phyloP scores from a whole-genome alignment of 2,888 invertebrate species.

The Callinectes sapidus region DNA sequence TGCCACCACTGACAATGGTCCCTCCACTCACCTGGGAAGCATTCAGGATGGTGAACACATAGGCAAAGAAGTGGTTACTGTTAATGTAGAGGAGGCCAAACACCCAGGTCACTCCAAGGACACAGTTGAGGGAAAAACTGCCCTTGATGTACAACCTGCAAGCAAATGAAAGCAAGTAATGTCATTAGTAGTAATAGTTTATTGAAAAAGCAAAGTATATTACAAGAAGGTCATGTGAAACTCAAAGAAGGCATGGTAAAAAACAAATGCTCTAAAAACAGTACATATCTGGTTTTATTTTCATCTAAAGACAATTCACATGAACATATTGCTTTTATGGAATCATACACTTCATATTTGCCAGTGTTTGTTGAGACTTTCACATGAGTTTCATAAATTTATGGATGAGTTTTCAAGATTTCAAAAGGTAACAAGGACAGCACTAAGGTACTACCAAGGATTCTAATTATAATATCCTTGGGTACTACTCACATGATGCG shows the following conservation, averaged over 20 bases:
- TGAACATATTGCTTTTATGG: background rate
- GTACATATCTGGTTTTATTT: too few species aligned
- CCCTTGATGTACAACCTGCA: constrained; percentile 75
- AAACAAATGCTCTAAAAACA: too few species aligned
- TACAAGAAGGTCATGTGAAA: too few species aligned
- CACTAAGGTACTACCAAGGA: too few species aligned
- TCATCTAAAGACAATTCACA: too few species aligned
- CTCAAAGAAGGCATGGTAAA: too few species aligned
- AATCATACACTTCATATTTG: background rate
- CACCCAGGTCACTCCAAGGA: constrained; percentile 78
- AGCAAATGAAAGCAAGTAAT: background rate
- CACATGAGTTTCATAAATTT: background rate
- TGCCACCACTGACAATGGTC: background rate
- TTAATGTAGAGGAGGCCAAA: constrained; percentile 77
- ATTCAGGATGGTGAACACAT: constrained; percentile 78
- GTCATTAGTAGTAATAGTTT: background rate
- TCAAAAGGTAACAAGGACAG: background rate
- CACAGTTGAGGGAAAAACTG: constrained; percentile 76
- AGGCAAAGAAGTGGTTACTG: constrained; percentile 76
- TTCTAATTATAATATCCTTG: too few species aligned
- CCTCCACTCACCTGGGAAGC: constrained; percentile 73
- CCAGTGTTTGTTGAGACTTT: background rate
- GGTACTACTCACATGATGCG: constrained; percentile 57
- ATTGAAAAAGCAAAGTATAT: too few species aligned
- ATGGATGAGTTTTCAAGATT: background rate